These are phyloP conservation scores for Herpailurus yagouaroundi DNA, from an alignment of 2,113 vertebrate species.

Conservation along the genomic window DNA sequence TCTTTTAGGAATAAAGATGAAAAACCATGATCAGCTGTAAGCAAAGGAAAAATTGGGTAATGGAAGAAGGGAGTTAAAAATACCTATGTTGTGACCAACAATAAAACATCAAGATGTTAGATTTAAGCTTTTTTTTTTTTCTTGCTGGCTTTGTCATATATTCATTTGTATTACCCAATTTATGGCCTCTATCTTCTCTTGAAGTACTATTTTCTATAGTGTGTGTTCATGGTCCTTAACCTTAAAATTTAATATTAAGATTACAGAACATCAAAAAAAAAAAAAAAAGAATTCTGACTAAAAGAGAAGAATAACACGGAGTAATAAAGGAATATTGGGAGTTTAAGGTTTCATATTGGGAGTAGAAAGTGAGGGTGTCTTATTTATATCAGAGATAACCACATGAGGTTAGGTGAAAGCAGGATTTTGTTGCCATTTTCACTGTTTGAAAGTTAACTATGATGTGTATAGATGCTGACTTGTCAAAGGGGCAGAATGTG, in stretches of 20 bases:
- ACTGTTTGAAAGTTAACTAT: neutral
- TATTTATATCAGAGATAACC: neutral
- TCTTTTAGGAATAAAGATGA: neutral
- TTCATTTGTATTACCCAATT: neutral
- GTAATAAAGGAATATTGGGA: neutral
- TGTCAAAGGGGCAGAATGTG: neutral
- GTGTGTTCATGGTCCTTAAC: neutral
- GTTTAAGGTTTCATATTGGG: neutral
- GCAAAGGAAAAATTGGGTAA: neutral
- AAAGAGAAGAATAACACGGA: neutral
- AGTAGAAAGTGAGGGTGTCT: neutral
- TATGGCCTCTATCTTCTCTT: neutral
- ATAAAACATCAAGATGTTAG: neutral
- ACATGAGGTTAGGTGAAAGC: neutral
- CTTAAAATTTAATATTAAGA: neutral
- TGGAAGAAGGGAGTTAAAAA: neutral
- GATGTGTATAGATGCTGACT: neutral
- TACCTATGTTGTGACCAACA: neutral
- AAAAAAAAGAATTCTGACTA: neutral
- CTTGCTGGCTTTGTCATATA: neutral
- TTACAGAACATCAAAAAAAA: neutral
- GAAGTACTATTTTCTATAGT: neutral
- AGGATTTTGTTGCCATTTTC: neutral
- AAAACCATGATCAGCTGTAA: neutral
- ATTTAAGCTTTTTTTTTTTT: neutral